These are phyloP conservation scores for Epinotia bilunana DNA, from an alignment of 2,888 invertebrate species.

Conservation along the genomic window DNA sequence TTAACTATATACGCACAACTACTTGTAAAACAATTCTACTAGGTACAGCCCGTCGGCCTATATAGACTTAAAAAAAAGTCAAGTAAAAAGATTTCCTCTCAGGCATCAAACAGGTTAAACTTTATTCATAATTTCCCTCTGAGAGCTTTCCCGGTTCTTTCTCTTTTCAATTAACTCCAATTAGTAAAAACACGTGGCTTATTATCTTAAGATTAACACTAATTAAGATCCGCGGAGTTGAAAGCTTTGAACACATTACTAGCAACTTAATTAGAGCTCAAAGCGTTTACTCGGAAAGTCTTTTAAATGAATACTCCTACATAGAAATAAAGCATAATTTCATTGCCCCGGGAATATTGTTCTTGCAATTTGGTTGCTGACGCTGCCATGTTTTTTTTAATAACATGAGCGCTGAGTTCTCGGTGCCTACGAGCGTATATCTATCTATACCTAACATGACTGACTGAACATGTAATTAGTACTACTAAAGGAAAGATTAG, in stretches of 20 bases:
- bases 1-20: too few species aligned
- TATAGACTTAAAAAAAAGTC: not conserved
- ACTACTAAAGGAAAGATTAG: too few species aligned
- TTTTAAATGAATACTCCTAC: conserved; percentile 1
- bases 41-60: too few species aligned
- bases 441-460: too few species aligned
- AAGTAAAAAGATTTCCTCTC: conserved; percentile 5
- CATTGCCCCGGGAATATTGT: not conserved
- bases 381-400: not conserved
- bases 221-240: conserved; percentile 75
- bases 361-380: not conserved
- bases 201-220: conserved; percentile 80
- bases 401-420: not conserved
- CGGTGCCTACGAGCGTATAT: too few species aligned
- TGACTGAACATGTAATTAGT: too few species aligned
- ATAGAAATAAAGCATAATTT: not conserved
- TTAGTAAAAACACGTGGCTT: conserved; percentile 76
- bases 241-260: conserved; percentile 76
- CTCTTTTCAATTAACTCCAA: conserved; percentile 70
- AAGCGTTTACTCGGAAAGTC: conserved; percentile 44
- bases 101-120: conserved; percentile 21
- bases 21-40: too few species aligned
- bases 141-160: conserved; percentile 47
- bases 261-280: conserved; percentile 67
- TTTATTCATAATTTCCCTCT: conserved; percentile 36